Base-by-base conservation (phyloP, 2,888 invertebrate genomes). In the Sarcophaga carnaria region DNA sequence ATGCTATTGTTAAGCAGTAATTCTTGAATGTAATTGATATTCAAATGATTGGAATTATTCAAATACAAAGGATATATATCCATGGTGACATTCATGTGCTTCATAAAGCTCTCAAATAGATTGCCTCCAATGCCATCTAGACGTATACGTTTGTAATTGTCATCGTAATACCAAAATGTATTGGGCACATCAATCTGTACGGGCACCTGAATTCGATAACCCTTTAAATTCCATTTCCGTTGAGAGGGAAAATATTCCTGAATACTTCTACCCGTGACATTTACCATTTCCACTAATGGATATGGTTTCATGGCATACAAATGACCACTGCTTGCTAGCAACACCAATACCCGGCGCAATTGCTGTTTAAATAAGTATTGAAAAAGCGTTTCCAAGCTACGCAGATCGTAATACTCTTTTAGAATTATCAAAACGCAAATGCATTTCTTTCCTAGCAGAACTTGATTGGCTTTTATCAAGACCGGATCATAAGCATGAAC, bases 101-200 rank as follows among this genome's bases (percentile, higher is more conserved):
- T 11, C 71, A 77, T 72, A 27, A 83, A 60, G 22, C n/a, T 37
- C 6, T 37, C 59, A 47, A 83, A 63, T 60, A 66, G 20, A 64
- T 20, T 49, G 2, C 71, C 77, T 8, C 77, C 71, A n/a, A 77
- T 17, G 20, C 82, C 82, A 60, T 83, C 82, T 4, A 77, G 20
- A 5, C 6, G 49, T 47, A 64, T 54, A 6, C 77, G 45, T 20
- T 66, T 59, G 2, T 17, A 45, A 20, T 20, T 72, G 11, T 25
- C 60, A 62, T 83, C 77, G 10, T 37, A 60, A 67, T 83, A 83
- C 77, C 64, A 83, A 72, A 77, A 83, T 22, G 64, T 72, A n/a
- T 71, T 59, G 6, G 82, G 82, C 14, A 83, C 49, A 67, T 71
- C 76, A n/a, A 47, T 67, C 59, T 72, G 77, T 12, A 77, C 60